Base-by-base conservation (phyloP, 2,888 invertebrate genomes). In the Drosophila subsilvestris region DNA sequence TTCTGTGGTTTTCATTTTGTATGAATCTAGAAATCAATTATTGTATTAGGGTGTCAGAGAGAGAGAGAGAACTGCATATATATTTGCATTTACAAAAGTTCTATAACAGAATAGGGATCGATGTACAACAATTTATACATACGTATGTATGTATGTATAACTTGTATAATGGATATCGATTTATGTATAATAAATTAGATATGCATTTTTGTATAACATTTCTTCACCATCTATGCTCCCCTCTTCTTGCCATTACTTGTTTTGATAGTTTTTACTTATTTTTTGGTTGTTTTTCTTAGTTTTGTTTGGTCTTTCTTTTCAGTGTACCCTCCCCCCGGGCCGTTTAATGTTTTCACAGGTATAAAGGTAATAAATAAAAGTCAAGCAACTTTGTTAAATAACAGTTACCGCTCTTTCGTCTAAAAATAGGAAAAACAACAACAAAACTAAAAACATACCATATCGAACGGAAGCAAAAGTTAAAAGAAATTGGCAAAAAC, bases 351-450 rank as follows among this genome's bases (percentile, higher is more conserved):
- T 37, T n/a, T 37, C n/a, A 37, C 14, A 5, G 37, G n/a, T 37
- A 37, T 9, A 9, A 48, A 18, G 9, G 37, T 12, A 45, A 61
- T 62, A 45, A 71, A 69, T 29, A 55, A 61, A 47, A 42, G 22
- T 54, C 44, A 27, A 55, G 1, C 32, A 29, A 61, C 44, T 18
- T 42, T 37, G 44, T 63, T 65, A 57, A 74, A 57, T 74, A 74
- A 63, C 53, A 74, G 67, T 74, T 74, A 72, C 50, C 75, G 57
- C 45, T 68, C 47, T 61, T 77, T 63, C 57, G 61, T 20, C 69
- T 74, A 70, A 63, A 68, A 86, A 76, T 76, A 67, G 44, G 51
- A 37, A 43, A 45, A 68, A 60, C 51, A 53, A 22, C 48, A 43
- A 4, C 49, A 58, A 50, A 51, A 7, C 32, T 8, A 59, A 45